These are phyloP conservation scores for Axis porcinus DNA, from an alignment of 2,113 vertebrate genomes.

Conservation along the genomic window DNA sequence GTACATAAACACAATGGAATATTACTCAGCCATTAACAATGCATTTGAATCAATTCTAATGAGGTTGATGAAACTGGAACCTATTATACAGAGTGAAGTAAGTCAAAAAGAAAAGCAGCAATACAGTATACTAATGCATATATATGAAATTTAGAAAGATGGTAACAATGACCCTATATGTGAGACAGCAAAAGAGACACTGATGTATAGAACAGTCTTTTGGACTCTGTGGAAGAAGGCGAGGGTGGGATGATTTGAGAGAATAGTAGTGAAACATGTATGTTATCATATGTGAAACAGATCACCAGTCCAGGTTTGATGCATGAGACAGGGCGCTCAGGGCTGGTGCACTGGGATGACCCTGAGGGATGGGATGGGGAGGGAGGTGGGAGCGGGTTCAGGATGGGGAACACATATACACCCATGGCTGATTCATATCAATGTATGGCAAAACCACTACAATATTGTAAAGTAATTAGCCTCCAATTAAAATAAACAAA, in stretches of 20 bases:
- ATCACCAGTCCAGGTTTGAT: background rate
- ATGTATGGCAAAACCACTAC: background rate
- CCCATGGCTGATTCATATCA: accelerated
- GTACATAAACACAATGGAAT: background rate
- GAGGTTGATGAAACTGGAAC: background rate
- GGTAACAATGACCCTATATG: background rate
- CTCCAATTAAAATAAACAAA: background rate
- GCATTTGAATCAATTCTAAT: background rate
- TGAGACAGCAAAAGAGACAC: background rate
- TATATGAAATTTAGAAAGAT: background rate
- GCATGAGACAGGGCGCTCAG: background rate
- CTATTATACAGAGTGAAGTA: background rate
- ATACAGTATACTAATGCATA: background rate
- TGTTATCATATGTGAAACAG: background rate
- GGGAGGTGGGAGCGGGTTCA: background rate
- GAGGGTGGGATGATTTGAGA: background rate
- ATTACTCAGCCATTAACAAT: background rate
- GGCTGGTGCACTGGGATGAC: background rate
- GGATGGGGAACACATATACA: background rate
- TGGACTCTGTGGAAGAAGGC: background rate
- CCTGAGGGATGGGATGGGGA: background rate
- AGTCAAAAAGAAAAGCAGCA: background rate
- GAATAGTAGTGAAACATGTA: background rate
- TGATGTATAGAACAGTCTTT: background rate
- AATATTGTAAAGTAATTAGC: background rate